Evolutionary conservation across 2,113 vertebrate genomes (phyloP).

Genomic region (Turdus rufiventris): DNA sequence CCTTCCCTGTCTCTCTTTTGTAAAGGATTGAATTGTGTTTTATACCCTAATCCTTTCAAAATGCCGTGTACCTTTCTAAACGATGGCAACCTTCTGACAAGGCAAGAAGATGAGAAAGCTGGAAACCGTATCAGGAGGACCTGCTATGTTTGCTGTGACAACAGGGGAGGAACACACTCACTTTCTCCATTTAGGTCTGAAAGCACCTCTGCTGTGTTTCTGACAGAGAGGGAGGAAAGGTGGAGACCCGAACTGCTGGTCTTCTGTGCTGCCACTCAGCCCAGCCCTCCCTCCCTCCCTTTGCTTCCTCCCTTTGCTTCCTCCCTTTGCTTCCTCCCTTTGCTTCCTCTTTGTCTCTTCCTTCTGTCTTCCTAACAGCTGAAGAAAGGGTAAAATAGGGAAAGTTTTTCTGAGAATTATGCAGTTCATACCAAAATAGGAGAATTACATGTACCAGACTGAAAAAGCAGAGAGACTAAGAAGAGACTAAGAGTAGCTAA

Average conservation of each 20-base stretch:
- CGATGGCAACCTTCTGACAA: constrained; percentile 77
- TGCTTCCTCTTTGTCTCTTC: neutral
- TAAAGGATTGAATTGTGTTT: constrained; percentile 70
- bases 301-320: neutral
- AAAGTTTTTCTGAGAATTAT: neutral
- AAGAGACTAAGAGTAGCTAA: neutral
- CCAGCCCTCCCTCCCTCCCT: neutral
- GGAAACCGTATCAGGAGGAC: constrained; percentile 72
- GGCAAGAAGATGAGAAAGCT: constrained; percentile 68
- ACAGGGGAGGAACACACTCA: constrained; percentile 66
- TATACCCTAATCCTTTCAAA: constrained; percentile 77
- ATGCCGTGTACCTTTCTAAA: constrained; percentile 69
- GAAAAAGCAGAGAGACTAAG: neutral
- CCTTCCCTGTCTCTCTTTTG: neutral
- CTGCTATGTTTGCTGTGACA: constrained; percentile 77
- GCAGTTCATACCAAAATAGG: neutral
- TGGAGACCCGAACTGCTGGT: neutral
- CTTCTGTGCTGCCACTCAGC: neutral
- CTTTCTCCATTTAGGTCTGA: constrained; percentile 62
- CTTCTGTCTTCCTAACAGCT: neutral
- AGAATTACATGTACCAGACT: neutral
- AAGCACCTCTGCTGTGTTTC: constrained; percentile 46
- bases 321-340: neutral
- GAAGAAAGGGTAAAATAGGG: neutral
- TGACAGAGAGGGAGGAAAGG: constrained; percentile 10